Percentiles rank a stretch among this genome's conserved stretches.
phyloP scores from a whole-genome alignment of 2,888 invertebrate species.

The Imbricaverruca yamaguchii region DNA sequence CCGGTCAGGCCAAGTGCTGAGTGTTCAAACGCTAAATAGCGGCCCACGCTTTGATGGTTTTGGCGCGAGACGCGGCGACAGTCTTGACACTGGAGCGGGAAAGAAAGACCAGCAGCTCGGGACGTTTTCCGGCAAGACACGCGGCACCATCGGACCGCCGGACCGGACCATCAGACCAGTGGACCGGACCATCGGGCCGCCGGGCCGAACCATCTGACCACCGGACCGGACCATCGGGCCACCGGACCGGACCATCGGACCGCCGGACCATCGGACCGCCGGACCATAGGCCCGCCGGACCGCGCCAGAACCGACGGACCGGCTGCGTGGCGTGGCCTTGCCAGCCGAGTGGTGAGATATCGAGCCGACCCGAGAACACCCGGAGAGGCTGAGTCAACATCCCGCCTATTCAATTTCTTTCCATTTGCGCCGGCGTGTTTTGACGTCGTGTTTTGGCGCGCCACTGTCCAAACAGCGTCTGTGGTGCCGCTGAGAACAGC shows the following conservation, averaged over 20 bases:
- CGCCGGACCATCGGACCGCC: neutral
- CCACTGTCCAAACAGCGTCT: neutral
- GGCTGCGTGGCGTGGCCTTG: no score
- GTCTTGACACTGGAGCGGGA: no score
- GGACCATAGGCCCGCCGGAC: neutral
- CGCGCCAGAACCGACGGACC: no score
- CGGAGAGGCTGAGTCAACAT: neutral
- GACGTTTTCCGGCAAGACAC: no score
- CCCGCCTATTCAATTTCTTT: neutral
- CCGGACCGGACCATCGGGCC: neutral
- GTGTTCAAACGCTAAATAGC: no score
- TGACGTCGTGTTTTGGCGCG: neutral
- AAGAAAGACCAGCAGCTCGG: no score
- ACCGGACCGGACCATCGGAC: neutral
- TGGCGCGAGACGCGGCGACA: no score
- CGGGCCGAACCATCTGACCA: neutral
- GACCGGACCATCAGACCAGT: no score
- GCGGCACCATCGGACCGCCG: no score
- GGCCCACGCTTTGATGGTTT: no score
- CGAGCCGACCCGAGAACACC: neutral
- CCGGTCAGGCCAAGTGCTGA: no score
- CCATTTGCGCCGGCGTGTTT: constrained; percentile 1
- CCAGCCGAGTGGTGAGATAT: neutral
- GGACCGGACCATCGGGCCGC: neutral
- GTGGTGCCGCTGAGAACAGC: neutral